Conservation (phyloP, 2,113 vertebrate species). For the Poecile atricapillus region DNA sequence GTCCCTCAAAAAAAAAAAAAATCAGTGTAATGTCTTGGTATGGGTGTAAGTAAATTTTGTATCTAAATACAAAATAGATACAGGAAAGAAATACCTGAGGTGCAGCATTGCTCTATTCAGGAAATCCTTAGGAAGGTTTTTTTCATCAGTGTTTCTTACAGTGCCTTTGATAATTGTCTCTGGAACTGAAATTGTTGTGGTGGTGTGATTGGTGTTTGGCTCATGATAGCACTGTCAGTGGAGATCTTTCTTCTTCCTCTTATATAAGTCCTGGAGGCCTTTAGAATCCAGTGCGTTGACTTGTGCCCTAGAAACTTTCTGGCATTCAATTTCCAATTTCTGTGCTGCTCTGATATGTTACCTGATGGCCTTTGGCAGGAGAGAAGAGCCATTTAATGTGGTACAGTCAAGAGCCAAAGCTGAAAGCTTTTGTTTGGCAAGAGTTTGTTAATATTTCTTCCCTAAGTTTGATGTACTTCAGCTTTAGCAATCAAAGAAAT, state of each 20-base stretch:
- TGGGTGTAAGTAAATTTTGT: background rate
- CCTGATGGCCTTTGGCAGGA: background rate
- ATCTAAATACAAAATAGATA: background rate
- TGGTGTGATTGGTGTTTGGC: background rate
- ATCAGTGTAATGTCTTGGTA: too few relatives aligned
- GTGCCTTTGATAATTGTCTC: background rate
- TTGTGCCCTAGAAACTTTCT: constrained; percentile 9
- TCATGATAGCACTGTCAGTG: background rate
- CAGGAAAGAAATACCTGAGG: fast-evolving
- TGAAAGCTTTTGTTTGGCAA: background rate
- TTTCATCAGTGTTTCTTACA: background rate
- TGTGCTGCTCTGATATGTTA: background rate
- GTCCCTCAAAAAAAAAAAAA: background rate
- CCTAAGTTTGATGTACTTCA: background rate
- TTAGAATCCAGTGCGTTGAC: constrained; percentile 26
- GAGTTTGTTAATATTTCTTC: background rate
- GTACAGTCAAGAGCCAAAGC: background rate
- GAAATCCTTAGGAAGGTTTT: background rate
- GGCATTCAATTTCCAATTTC: background rate
- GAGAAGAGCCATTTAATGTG: background rate
- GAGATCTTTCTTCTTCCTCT: background rate
- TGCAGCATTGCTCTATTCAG: background rate
- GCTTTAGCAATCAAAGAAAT: background rate
- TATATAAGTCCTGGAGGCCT: background rate
- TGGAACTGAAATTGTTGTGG: background rate